A percentile compares a stretch with the other conserved stretches of the same genome.
These are phyloP conservation scores for Perodicticus potto DNA, from an alignment of 2,797 vertebrate species.

Conservation along the genomic window DNA sequence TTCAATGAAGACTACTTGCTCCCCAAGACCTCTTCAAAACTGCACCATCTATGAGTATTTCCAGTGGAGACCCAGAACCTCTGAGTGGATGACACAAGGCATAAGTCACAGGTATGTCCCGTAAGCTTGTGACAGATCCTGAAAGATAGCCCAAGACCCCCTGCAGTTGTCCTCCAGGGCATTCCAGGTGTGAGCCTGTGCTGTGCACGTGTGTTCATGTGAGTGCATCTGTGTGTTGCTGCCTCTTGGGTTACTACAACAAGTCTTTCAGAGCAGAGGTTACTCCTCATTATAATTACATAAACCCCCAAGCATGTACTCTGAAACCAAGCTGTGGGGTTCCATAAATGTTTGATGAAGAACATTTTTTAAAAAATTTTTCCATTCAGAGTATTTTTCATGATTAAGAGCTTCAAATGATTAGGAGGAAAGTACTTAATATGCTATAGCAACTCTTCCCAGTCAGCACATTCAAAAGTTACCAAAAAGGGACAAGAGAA, in stretches of 20 bases:
- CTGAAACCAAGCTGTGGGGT: conserved; percentile 11
- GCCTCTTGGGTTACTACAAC: background rate
- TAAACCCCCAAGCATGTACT: background rate
- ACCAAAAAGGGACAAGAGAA: conserved; percentile 44
- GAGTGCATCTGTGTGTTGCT: background rate
- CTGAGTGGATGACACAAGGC: background rate
- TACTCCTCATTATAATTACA: conserved; percentile 34
- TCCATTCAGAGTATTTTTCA: conserved; percentile 52
- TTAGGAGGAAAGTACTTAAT: conserved; percentile 53
- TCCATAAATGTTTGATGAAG: conserved; percentile 68
- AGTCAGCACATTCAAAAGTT: conserved; percentile 54
- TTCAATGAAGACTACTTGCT: background rate
- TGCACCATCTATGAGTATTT: background rate
- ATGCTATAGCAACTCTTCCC: conserved; percentile 34
- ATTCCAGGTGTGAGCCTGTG: background rate
- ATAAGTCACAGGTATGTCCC: background rate
- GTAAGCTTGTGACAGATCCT: background rate
- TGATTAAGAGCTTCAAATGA: conserved; percentile 66
- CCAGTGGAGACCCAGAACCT: background rate
- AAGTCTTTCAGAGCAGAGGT: background rate
- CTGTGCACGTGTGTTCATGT: rapidly evolving
- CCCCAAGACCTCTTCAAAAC: background rate
- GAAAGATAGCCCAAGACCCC: background rate
- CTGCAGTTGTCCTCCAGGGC: background rate
- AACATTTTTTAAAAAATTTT: background rate